Evolutionary conservation across 1,140 invertebrate genomes (phyloP).

Genomic region (Lepidurus apus): DNA sequence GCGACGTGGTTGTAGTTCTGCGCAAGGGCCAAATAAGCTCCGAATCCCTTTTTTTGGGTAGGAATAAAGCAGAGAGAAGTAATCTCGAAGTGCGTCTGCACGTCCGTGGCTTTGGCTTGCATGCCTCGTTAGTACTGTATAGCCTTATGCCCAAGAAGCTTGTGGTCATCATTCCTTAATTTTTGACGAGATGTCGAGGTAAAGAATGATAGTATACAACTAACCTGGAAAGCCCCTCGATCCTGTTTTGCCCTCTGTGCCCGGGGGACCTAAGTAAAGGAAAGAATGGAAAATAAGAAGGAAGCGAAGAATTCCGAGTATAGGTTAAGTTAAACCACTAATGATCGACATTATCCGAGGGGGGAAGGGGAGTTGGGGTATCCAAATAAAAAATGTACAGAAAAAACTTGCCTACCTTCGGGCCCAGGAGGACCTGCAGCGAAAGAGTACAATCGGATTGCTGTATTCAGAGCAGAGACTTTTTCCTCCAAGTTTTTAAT

Average conservation of each 20-base stretch:
- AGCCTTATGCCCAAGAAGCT: not conserved
- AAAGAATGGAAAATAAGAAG: not conserved
- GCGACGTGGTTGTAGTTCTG: not conserved
- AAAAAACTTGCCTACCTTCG: conserved; percentile 37
- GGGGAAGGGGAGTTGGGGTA: too few species aligned
- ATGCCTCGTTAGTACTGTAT: not conserved
- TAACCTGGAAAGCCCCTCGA: conserved; percentile 33
- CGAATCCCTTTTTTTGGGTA: not conserved
- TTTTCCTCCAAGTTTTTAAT: conserved; percentile 53
- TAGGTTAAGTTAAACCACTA: not conserved
- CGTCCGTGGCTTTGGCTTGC: not conserved
- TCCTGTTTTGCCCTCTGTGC: conserved; percentile 29
- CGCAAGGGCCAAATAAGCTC: not conserved
- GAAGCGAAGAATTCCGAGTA: not conserved
- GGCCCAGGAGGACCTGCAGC: conserved; percentile 50
- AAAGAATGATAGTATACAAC: not conserved
- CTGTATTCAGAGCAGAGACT: conserved; percentile 51
- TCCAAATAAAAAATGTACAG: not conserved
- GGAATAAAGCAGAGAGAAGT: not conserved
- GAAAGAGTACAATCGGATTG: conserved; percentile 53
- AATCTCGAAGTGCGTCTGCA: not conserved
- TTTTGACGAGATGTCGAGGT: not conserved
- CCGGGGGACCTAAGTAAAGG: not conserved
- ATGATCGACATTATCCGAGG: not conserved
- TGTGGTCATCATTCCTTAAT: not conserved